A percentile compares a stretch with the other conserved stretches of the same genome.
phyloP scores from a whole-genome alignment of 1,140 invertebrate genomes.

The Formica exsecta region DNA sequence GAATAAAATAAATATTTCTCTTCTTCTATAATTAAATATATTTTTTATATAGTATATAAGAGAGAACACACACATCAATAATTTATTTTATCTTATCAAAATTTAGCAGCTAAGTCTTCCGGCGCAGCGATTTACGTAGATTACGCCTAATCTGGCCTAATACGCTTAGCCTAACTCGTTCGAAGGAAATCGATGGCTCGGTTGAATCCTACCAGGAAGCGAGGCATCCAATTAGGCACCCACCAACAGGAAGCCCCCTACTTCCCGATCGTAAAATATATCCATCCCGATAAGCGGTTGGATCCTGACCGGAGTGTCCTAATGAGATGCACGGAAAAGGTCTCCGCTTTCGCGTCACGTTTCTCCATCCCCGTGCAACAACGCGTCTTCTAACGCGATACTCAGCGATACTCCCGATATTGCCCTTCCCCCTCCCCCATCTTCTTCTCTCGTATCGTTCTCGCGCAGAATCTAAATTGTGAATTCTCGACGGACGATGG shows the following conservation, averaged over 20 bases:
- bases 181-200: constrained; percentile 25
- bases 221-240: constrained; percentile 73
- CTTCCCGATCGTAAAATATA: constrained; percentile 76
- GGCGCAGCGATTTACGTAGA: neutral
- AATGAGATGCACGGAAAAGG: constrained; percentile 75
- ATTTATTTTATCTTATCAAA: constrained; percentile 10
- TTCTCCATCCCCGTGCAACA: constrained; percentile 69
- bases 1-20: neutral
- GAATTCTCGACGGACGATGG: constrained; percentile 50
- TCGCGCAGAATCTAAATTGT: constrained; percentile 58
- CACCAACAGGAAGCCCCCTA: constrained; percentile 71
- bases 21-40: neutral
- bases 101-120: neutral
- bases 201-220: constrained; percentile 71
- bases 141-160: neutral
- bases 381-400: constrained; percentile 47
- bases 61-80: too few relatives aligned
- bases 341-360: constrained; percentile 77
- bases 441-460: neutral
- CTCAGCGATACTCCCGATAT: constrained; percentile 41
- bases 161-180: constrained; percentile 4
- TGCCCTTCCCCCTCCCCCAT: neutral
- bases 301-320: constrained; percentile 68
- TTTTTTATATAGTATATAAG: neutral
- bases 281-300: constrained; percentile 73